Conservation (phyloP, 35 echinoderm and acorn worm species). For the Apostichopus californicus region DNA sequence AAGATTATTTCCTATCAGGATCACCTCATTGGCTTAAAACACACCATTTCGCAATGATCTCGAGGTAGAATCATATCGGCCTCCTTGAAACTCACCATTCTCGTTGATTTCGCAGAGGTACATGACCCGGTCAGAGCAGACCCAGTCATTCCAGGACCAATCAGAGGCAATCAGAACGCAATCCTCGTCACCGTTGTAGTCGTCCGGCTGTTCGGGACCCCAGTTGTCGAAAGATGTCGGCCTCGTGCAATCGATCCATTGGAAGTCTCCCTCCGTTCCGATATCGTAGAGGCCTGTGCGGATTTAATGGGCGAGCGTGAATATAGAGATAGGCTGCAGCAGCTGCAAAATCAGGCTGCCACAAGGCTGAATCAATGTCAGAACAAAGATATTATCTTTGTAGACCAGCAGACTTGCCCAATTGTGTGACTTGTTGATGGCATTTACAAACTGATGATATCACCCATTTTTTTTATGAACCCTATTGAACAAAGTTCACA, state of each 20-base stretch:
- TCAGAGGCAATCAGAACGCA: slow-evolving; percentile 33
- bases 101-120: slow-evolving; percentile 65
- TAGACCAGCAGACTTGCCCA: background rate
- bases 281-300: slow-evolving; percentile 54
- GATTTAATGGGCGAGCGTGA: background rate
- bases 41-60: background rate
- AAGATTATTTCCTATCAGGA: background rate
- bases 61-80: background rate
- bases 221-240: slow-evolving; percentile 35
- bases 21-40: background rate
- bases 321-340: background rate
- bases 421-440: too few relatives aligned
- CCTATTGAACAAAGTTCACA: too few relatives aligned
- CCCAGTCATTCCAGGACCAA: slow-evolving; percentile 45
- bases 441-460: too few relatives aligned
- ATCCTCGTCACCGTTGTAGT: slow-evolving; percentile 27
- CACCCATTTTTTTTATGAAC: too few relatives aligned
- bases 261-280: slow-evolving; percentile 50
- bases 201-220: slow-evolving; percentile 52
- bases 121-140: background rate
- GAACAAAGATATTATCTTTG: background rate
- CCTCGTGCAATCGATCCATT: slow-evolving; percentile 56
- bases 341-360: background rate
- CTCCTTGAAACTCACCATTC: slow-evolving; percentile 46
- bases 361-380: background rate